phyloP scores from a whole-genome alignment of 2,797 vertebrate species.

The Silurus lanzhouensis region DNA sequence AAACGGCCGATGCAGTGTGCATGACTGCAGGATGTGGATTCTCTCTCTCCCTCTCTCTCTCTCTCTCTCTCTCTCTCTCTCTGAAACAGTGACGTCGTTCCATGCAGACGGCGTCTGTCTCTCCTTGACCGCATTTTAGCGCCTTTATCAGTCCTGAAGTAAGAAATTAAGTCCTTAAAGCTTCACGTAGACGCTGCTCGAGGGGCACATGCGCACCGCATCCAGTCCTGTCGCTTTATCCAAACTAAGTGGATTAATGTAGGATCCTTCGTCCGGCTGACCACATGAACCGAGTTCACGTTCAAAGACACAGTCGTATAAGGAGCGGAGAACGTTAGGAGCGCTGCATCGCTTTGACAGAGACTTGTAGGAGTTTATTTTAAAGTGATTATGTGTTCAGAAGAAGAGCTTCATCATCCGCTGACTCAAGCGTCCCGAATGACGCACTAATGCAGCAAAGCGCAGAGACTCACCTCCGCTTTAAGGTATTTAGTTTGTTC shows the following conservation, averaged over 20 bases:
- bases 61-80: neutral
- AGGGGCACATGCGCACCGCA: neutral
- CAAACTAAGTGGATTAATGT: constrained; percentile 50
- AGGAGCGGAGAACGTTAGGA: neutral
- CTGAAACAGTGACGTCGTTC: constrained; percentile 36
- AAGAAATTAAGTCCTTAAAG: constrained; percentile 21
- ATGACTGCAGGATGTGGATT: neutral
- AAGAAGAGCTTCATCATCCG: constrained; percentile 21
- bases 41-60: constrained; percentile 5
- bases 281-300: neutral
- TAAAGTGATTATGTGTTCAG: constrained; percentile 11
- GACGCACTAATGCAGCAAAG: constrained; percentile 51
- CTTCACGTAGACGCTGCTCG: constrained; percentile 13
- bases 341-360: neutral
- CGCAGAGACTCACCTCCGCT: constrained; percentile 17
- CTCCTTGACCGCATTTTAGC: constrained; percentile 38
- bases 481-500: constrained; percentile 14
- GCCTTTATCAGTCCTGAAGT: neutral
- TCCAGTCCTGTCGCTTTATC: constrained; percentile 34
- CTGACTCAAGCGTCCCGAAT: constrained; percentile 34
- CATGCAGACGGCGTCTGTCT: constrained; percentile 17
- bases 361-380: constrained; percentile 24
- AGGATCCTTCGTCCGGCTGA: neutral
- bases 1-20: neutral
- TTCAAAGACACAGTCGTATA: neutral